A percentile compares a stretch with the other conserved stretches of the same genome.
phyloP scores from a whole-genome alignment of 2,113 vertebrate genomes.

The Pachypanchax playfairii region DNA sequence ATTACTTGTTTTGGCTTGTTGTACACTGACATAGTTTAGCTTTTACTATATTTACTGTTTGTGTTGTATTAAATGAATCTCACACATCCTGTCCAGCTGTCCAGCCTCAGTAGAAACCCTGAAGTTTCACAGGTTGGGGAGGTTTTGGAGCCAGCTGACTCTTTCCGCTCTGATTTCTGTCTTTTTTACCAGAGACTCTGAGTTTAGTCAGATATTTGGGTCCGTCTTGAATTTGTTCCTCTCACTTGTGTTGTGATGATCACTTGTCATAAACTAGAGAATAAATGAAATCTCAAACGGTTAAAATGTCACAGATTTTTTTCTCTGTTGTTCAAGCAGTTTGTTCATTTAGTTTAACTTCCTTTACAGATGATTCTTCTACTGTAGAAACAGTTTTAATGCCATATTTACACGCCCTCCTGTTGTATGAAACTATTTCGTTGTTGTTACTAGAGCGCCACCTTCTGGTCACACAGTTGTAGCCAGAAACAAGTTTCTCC shows the following conservation, averaged over 20 bases:
- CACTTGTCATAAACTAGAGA: too few species aligned
- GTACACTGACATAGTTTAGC: too few species aligned
- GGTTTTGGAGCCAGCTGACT: not conserved
- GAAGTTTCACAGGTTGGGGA: too few species aligned
- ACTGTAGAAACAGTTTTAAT: not conserved
- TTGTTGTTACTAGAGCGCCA: constrained; percentile 60
- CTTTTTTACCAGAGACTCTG: not conserved
- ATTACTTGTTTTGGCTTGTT: constrained; percentile 10
- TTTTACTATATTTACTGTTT: too few species aligned
- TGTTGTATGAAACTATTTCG: constrained; percentile 23
- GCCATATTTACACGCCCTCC: constrained; percentile 9
- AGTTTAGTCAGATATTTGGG: not conserved
- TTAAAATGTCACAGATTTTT: not conserved
- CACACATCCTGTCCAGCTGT: too few species aligned
- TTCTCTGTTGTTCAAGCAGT: not conserved
- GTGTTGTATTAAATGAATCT: too few species aligned
- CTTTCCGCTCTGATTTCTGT: too few species aligned
- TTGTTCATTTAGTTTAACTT: not conserved
- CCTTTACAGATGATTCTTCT: not conserved
- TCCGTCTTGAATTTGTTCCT: too few species aligned
- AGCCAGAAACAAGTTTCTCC: not conserved
- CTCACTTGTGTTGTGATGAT: too few species aligned
- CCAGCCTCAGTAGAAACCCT: too few species aligned
- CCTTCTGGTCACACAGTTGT: constrained; percentile 50
- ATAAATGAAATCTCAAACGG: too few species aligned